A percentile compares a stretch with the other conserved stretches of the same genome.
These are phyloP conservation scores for Phylloscopus trochiloides DNA, from an alignment of 2,113 vertebrate species.

Conservation along the genomic window DNA sequence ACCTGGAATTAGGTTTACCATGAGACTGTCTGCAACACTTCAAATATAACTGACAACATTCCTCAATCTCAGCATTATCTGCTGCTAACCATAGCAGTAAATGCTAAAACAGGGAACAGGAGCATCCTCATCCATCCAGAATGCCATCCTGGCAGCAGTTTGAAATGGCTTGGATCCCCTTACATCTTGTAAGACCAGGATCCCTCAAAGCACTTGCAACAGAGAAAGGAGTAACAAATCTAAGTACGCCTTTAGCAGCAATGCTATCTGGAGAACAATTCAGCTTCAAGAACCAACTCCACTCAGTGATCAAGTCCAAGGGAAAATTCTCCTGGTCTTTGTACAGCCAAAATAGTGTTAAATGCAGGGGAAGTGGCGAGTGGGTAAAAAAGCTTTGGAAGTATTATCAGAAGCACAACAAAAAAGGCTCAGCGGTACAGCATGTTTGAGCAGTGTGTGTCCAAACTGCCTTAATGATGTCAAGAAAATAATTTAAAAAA, in stretches of 20 bases:
- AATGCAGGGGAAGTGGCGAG: neutral
- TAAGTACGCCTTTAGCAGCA: neutral
- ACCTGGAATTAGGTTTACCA: neutral
- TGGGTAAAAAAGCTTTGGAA: neutral
- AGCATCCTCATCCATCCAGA: neutral
- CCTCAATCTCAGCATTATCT: neutral
- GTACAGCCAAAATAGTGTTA: neutral
- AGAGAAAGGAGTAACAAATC: neutral
- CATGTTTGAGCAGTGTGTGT: neutral
- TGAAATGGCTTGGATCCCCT: neutral
- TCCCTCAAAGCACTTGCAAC: neutral
- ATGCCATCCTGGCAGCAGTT: neutral
- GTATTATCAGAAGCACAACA: neutral
- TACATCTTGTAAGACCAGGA: neutral
- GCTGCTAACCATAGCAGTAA: neutral
- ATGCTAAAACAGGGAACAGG: neutral
- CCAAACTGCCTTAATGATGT: neutral
- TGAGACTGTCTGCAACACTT: neutral
- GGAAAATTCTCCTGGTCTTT: neutral
- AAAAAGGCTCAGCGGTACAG: neutral
- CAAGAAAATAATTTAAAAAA: neutral
- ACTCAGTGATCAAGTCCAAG: neutral
- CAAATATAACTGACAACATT: neutral
- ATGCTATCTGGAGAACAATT: neutral
- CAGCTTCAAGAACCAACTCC: neutral